Percentiles rank a stretch among this genome's conserved stretches.
phyloP scores from a whole-genome alignment of 2,888 invertebrate genomes.

The Cheilosia soror region DNA sequence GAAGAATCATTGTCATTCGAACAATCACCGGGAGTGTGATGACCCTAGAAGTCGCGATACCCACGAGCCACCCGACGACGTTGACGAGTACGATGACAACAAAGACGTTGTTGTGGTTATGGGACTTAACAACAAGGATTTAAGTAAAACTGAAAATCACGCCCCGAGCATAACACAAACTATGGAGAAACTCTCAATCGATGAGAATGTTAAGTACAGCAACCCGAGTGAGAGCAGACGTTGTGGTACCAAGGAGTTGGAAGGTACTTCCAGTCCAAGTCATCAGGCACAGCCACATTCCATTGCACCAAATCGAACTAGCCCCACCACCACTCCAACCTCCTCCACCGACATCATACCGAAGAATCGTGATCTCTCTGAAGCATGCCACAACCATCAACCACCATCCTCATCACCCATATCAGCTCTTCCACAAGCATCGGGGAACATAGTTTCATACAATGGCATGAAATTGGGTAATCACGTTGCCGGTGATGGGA shows the following conservation, averaged over 20 bases:
- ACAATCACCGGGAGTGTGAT: constrained; percentile 32
- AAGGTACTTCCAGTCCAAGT: constrained; percentile 53
- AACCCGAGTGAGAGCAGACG: constrained; percentile 43
- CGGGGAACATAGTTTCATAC: constrained; percentile 28
- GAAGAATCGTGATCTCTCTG: constrained; percentile 52
- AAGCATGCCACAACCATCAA: constrained; percentile 52
- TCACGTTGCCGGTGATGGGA: constrained; percentile 24
- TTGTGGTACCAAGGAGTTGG: constrained; percentile 35
- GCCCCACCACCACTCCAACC: constrained; percentile 33
- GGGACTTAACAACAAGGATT: constrained; percentile 12
- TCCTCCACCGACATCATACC: constrained; percentile 52
- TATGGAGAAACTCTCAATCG: constrained; percentile 41
- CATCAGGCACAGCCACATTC: constrained; percentile 38
- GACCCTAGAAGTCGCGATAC: constrained; percentile 11
- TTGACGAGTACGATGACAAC: constrained; percentile 54
- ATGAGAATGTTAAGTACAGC: constrained; percentile 22
- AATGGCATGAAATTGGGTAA: constrained; percentile 45
- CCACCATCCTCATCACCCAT: constrained; percentile 55
- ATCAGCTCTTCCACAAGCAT: constrained; percentile 34
- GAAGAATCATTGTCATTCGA: constrained; percentile 29
- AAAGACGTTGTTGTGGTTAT: constrained; percentile 51
- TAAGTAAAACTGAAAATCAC: constrained; percentile 10
- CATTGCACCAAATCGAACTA: constrained; percentile 51
- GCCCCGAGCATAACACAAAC: constrained; percentile 18
- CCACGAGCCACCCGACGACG: constrained; percentile 8